phyloP scores from a whole-genome alignment of 2,888 invertebrate species.

The Drosophila macrothrix region DNA sequence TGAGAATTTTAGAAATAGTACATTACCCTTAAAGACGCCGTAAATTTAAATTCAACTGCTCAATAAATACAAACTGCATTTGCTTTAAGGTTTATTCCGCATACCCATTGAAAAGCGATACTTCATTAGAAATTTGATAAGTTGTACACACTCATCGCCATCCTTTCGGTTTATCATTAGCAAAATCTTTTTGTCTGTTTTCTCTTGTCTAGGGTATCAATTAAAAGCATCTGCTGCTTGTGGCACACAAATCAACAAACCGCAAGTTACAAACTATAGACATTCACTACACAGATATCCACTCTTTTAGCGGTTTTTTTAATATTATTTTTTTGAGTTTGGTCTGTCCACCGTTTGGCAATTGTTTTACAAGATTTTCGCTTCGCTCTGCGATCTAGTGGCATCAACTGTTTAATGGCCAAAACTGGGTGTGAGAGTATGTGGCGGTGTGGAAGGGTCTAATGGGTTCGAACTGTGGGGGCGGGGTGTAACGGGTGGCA shows the following conservation, averaged over 20 bases:
- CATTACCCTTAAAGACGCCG: background rate
- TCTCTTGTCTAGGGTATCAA: conserved; percentile 9
- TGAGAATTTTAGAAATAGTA: background rate
- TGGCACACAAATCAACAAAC: conserved; percentile 35
- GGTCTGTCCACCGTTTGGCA: conserved; percentile 48
- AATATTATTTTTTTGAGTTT: background rate
- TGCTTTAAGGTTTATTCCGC: background rate
- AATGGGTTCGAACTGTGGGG: background rate
- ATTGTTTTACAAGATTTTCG: conserved; percentile 54
- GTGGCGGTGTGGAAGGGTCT: background rate
- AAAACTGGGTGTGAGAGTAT: conserved; percentile 21
- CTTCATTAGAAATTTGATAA: background rate
- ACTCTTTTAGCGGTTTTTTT: conserved; percentile 16
- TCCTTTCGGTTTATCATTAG: conserved; percentile 6
- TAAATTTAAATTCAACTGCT: background rate
- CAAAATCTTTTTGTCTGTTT: conserved; percentile 9
- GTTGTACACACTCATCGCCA: background rate
- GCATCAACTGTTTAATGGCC: conserved; percentile 49
- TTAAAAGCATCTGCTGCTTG: conserved; percentile 30
- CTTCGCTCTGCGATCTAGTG: conserved; percentile 21
- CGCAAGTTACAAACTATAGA: conserved; percentile 28
- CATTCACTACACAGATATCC: conserved; percentile 15
- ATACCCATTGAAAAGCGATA: background rate
- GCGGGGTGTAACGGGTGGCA: conserved; percentile 14
- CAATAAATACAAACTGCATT: background rate